Percentiles rank a stretch among this genome's conserved stretches.
Conservation (phyloP, 2,888 invertebrate species). For the Megamerina dolium region DNA sequence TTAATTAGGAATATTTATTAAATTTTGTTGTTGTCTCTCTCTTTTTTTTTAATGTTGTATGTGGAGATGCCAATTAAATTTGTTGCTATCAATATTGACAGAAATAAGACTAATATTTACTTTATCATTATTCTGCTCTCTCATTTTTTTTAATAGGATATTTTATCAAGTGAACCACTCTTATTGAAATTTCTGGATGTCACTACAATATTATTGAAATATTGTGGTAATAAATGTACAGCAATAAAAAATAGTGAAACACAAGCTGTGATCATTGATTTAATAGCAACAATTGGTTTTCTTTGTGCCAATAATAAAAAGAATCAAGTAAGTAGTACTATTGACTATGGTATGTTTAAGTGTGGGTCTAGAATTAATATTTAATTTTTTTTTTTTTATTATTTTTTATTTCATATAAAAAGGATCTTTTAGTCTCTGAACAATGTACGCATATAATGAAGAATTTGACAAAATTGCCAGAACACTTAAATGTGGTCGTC, state of each 20-base stretch:
- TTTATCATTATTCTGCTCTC: too few species aligned
- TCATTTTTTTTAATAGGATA: conserved; percentile 36
- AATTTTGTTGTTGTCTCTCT: not conserved
- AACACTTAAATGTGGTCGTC: conserved; percentile 44
- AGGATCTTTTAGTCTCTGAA: conserved; percentile 46
- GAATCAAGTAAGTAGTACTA: conserved; percentile 43
- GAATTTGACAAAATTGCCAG: conserved; percentile 45
- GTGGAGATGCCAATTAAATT: too few species aligned
- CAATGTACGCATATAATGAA: conserved; percentile 46
- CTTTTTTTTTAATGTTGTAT: too few species aligned
- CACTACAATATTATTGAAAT: conserved; percentile 43
- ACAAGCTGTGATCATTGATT: conserved; percentile 47
- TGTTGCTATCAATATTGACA: too few species aligned
- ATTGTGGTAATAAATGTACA: conserved; percentile 35
- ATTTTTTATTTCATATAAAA: not conserved
- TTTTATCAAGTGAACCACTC: conserved; percentile 42
- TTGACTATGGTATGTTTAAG: too few species aligned
- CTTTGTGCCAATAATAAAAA: conserved; percentile 46
- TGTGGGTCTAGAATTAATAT: too few species aligned
- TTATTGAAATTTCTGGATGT: conserved; percentile 47
- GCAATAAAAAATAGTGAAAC: conserved; percentile 41
- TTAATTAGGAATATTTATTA: not conserved
- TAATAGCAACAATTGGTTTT: conserved; percentile 48
- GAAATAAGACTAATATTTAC: too few species aligned
- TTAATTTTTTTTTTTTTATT: too few species aligned